Conservation (phyloP, 2,888 invertebrate species). For the Oxyscelio sp. region DNA sequence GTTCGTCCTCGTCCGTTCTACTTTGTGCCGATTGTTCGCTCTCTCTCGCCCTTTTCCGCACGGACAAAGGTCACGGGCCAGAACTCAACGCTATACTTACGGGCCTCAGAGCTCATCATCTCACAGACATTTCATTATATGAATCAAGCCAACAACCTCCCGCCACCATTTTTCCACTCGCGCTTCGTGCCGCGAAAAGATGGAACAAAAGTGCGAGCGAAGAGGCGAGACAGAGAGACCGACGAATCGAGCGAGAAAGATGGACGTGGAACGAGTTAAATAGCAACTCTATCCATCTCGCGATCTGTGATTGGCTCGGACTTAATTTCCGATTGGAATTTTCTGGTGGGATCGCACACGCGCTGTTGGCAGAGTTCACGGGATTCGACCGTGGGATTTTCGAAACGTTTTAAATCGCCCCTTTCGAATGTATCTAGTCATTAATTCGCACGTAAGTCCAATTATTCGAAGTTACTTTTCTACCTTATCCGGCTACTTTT, state of each 20-base stretch:
- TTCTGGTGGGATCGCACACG: conserved; percentile 68
- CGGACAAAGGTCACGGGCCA: conserved; percentile 83
- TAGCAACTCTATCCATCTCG: conserved; percentile 80
- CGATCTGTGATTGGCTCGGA: conserved; percentile 82
- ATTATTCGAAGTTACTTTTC: too few species aligned
- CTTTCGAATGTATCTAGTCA: too few species aligned
- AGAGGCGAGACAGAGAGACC: conserved; percentile 56
- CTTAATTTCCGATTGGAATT: conserved; percentile 85
- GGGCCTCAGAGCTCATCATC: conserved; percentile 84
- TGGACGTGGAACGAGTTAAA: conserved; percentile 65
- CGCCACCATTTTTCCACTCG: conserved; percentile 73
- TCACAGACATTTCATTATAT: conserved; percentile 86
- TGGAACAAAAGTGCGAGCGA: conserved; percentile 66
- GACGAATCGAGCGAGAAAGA: conserved; percentile 62
- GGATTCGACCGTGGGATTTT: conserved; percentile 65
- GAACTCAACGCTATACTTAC: conserved; percentile 85
- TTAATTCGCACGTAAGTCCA: too few species aligned
- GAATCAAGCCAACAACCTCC: conserved; percentile 84
- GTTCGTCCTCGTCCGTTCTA: conserved; percentile 33
- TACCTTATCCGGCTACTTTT: too few species aligned
- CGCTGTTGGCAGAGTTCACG: conserved; percentile 61
- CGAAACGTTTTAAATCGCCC: conserved; percentile 65
- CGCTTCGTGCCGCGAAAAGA: conserved; percentile 69
- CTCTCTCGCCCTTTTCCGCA: conserved; percentile 62
- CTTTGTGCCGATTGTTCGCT: conserved; percentile 36